These are phyloP conservation scores for Rosalia funebris DNA, from an alignment of 2,888 invertebrate species.

Conservation along the genomic window DNA sequence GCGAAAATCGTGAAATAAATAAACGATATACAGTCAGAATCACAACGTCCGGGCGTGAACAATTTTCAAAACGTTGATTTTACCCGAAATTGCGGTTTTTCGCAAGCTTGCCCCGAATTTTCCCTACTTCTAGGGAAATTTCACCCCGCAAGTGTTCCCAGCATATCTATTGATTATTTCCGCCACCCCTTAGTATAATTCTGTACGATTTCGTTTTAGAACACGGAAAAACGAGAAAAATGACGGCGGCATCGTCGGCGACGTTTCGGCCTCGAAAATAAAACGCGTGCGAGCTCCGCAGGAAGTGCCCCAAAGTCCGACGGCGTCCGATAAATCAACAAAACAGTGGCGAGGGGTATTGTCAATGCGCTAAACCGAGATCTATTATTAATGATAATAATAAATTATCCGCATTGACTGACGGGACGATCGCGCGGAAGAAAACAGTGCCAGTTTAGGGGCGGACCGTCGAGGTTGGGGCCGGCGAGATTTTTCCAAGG, in stretches of 20 bases:
- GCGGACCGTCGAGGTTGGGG: too few relatives aligned
- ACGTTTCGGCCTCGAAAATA: not conserved
- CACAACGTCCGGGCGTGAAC: too few relatives aligned
- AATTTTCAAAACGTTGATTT: too few relatives aligned
- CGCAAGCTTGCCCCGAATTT: too few relatives aligned
- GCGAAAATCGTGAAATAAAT: too few relatives aligned
- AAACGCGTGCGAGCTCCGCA: not conserved
- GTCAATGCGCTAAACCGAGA: not conserved
- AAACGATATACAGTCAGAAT: too few relatives aligned
- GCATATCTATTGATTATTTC: slow-evolving; percentile 57
- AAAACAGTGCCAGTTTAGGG: too few relatives aligned
- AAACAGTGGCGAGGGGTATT: not conserved
- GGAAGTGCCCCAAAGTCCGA: not conserved
- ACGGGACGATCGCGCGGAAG: too few relatives aligned
- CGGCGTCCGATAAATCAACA: not conserved
- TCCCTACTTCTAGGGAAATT: slow-evolving; percentile 41
- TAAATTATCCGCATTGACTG: too few relatives aligned
- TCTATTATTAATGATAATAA: not conserved
- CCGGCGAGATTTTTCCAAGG: too few relatives aligned
- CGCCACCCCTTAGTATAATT: slow-evolving; percentile 52
- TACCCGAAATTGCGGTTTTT: too few relatives aligned
- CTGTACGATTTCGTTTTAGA: slow-evolving; percentile 38
- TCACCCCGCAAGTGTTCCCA: slow-evolving; percentile 50
- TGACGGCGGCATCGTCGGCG: slow-evolving; percentile 39
- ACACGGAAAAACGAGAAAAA: slow-evolving; percentile 46